Evolutionary conservation across 2,888 invertebrate species (phyloP), one percentile per base, ranked within the genome.

Genomic region (Cyrtodaria siliqua): DNA sequence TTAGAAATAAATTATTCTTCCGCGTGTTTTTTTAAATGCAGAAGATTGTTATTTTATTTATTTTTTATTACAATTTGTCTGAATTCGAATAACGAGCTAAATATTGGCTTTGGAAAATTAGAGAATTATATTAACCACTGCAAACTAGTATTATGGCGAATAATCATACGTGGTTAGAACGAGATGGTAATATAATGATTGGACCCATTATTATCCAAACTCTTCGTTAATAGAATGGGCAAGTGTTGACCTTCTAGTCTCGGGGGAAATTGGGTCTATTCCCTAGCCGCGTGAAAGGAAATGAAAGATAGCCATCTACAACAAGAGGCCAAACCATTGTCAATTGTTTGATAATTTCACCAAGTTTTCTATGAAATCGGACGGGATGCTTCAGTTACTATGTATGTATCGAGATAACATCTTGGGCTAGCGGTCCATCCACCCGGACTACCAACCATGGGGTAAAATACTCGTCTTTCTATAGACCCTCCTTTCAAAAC

Each of bases 281-380:
- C 68, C 70, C 49, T 42, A 53, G 44, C 62, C 55, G 70, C 66
- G 52, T 77, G 78, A 81, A 81, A 81, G 77, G 81, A 77, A 81
- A 70, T 71, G 62, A 53, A 55, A 24, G 81, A 81, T 81, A 78
- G 67, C 56, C 64, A 81, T 81, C 81, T 68, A n/a, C 18, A 42
- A 52, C 23, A 27, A 60, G 69, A 64, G 78, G 75, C 68, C 78
- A 66, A 23, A 53, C 72, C 60, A 78, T 81, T 78, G 74, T 81
- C 72, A 78, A 75, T 78, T 62, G 78, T 72, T 71, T 71, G 81
- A 75, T 75, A 78, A 81, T 78, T 78, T 81, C 67, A 63, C 63
- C 64, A 57, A 61, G 63, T 74, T 81, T 81, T 66, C 61, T 70
- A 78, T 67, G 55, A 68, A 79, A 78, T 66, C 56, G 60, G 60